Base-by-base conservation (phyloP, 2,888 invertebrate species). In the Aphodius sticticus region DNA sequence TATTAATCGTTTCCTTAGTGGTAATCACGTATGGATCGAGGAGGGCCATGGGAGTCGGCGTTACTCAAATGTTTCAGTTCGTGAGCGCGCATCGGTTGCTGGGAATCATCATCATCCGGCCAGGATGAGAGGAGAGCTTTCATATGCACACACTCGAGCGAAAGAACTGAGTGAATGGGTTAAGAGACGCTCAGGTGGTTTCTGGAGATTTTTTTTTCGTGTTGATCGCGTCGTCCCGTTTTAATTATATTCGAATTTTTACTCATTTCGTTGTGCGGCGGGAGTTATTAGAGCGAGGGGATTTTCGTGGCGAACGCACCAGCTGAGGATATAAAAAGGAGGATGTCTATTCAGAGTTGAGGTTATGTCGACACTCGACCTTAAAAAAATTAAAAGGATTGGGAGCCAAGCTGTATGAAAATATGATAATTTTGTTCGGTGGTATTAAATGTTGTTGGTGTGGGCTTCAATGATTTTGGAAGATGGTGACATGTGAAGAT, bases 1-100 rank as follows among this genome's bases (percentile, higher is more conserved):
- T 76, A 69, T 78, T 72, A 78, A 82, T 83, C 36, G 76, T 83
- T 82, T 84, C 83, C 84, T 83, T 84, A 84, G 83, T 84, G 82
- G 80, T 84, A 86, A 86, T 85, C 86, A 86, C 86, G 85, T 85
- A 84, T 85, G 84, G 82, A 80, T 82, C 84, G 82, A 79, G 80
- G 69, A 14, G 82, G 84, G 79, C 81, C 82, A 80, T 82, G 82
- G 82, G 83, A 82, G 83, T 81, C 76, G 79, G 81, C 81, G 81
- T 53, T 81, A 81, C 79, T 81, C 81, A 83, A 82, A 82, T 80
- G 83, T 83, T 83, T 82, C 83, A 79, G 86, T 85, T 84, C 87
- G 87, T 87, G 87, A 86, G 84, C 86, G 83, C 82, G 87, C 87
- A 87, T 87, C 84, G 84, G 76, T 81, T 76, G 81, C 79, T 83